Base-by-base conservation (phyloP, 2,797 vertebrate genomes). In the Acanthurus tractus region DNA sequence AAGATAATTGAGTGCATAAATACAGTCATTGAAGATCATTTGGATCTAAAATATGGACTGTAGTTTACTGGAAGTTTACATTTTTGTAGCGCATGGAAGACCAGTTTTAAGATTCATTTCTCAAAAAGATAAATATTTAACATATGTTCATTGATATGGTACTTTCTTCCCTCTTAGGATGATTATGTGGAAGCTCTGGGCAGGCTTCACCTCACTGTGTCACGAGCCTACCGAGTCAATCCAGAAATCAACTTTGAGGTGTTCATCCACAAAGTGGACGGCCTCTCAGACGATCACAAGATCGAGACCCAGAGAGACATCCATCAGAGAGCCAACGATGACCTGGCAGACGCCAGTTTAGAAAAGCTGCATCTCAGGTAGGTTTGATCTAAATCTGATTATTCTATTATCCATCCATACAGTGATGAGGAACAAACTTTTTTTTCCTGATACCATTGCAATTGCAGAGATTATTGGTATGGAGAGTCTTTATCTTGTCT, bases 181-280 rank as follows among this genome's bases (percentile, higher is more conserved):
- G 98, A 99, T 89, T 99, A 99, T 63, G 97, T 99, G 95, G 98
- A 99, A 93, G 97, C 98, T 52, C 93, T 99, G 87, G 96, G 97
- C 66, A 94, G 98, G 90, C 97, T 99, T 72, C 98, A 99, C 88
- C 97, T 99, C 80, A 99, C 98, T 2, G 98, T 99, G 85, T 98
- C 98, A 4, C 96, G 98, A 90, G 98, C 98, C 74, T 99, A 99
- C 93, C 95, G 98, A 86, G 97, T 99, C 88, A 99, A 99, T 88
- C 98, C 98, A 1, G 98, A 99, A 88, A 99, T 99, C 94, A 99
- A 99, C 94, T 99, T 99, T 40, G 98, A 99, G 92, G 98, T 99
- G 91, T 99, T 99, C 82, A 99, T 99, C 93, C 98, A 99, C 94
- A 99, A 99, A 96, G 98, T 99, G 83, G 98, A 99, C 86, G 98